Evolutionary conservation across 2,113 vertebrate species (phyloP).

Genomic region (Columba janthina): DNA sequence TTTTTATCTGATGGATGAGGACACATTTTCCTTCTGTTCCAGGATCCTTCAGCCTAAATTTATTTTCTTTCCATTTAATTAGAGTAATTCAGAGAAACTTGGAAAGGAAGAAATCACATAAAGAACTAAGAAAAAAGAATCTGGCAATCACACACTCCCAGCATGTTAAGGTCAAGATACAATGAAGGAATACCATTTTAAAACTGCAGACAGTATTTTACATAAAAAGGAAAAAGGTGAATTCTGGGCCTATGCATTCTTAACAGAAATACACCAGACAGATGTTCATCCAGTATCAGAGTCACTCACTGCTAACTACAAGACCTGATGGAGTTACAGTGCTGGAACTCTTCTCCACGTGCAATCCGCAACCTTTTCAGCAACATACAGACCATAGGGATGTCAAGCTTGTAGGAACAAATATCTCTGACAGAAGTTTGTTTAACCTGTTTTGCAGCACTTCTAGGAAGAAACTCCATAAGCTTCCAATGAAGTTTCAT

Average conservation of each 20-base stretch:
- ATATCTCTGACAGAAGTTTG: background rate
- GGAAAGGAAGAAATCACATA: background rate
- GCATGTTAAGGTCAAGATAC: background rate
- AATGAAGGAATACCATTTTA: background rate
- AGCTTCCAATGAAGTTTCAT: background rate
- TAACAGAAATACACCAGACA: background rate
- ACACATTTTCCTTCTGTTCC: background rate
- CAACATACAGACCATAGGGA: background rate
- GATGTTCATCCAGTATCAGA: background rate
- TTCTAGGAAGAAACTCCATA: background rate
- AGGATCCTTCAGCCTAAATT: background rate
- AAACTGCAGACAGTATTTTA: background rate
- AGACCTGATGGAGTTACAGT: background rate
- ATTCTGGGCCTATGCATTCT: background rate
- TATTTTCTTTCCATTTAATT: background rate
- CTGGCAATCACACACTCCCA: background rate
- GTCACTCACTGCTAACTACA: accelerated
- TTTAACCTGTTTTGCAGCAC: background rate
- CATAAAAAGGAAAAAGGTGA: background rate
- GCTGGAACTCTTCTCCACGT: accelerated
- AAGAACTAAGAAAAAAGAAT: background rate
- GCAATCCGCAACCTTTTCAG: background rate
- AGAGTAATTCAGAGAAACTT: background rate
- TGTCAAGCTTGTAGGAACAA: background rate
- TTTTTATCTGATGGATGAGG: background rate